phyloP scores from a whole-genome alignment of 2,888 invertebrate species.

The Drosophila helvetica region DNA sequence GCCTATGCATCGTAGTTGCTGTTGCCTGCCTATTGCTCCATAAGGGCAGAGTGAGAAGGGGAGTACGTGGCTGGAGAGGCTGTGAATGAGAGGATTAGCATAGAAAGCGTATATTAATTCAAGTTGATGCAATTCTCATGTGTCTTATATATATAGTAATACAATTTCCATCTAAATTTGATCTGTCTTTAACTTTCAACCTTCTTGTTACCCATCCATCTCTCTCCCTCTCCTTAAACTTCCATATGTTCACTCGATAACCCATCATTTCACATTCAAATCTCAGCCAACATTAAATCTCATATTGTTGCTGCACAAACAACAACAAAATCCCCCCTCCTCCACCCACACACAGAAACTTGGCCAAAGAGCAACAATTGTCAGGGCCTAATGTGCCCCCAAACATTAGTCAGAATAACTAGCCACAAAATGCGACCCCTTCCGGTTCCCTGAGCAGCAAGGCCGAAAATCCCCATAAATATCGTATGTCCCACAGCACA shows the following conservation, averaged over 20 bases:
- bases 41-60: too few relatives aligned
- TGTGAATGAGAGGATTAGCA: too few relatives aligned
- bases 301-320: conserved; percentile 1
- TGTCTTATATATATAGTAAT: too few relatives aligned
- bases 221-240: neutral
- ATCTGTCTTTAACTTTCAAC: too few relatives aligned
- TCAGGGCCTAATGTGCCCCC: conserved; percentile 48
- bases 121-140: too few relatives aligned
- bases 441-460: neutral
- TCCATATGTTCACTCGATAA: neutral
- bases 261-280: neutral
- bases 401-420: conserved; percentile 62
- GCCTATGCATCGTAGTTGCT: too few relatives aligned
- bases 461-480: conserved; percentile 56
- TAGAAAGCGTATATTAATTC: too few relatives aligned
- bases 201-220: too few relatives aligned
- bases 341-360: conserved; percentile 3
- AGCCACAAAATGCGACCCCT: conserved; percentile 24
- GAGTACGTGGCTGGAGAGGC: too few relatives aligned
- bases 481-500: conserved; percentile 48
- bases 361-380: conserved; percentile 65
- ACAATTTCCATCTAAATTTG: too few relatives aligned
- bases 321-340: neutral
- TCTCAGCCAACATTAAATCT: neutral
- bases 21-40: too few relatives aligned